Base-by-base conservation (phyloP, 1,140 invertebrate species). In the Coenobita brevimanus region DNA sequence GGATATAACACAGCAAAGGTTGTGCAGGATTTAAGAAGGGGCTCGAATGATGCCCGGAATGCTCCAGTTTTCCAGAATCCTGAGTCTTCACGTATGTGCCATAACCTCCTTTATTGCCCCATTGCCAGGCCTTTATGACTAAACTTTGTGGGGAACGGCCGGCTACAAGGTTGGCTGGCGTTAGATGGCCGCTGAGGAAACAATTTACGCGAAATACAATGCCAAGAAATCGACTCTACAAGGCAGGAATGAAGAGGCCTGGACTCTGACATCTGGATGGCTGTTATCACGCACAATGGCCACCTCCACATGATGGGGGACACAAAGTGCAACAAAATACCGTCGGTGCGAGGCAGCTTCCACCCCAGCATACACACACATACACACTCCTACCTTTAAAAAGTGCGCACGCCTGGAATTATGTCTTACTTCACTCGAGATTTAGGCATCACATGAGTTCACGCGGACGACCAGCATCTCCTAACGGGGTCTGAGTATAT, bases 21-120 rank as follows among this genome's bases (percentile, higher is more conserved):
- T 90, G 82, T 82, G 79, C 80, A 89, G 87, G 89, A 90, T 90
- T 90, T 90, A 90, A 90, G 89, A 90, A 90, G 89, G 89, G 87
- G 84, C 87, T 87, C 87, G 84, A 90, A 90, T 90, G 89, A 90
- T 89, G 89, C 89, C 88, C 84, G 86, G 89, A 90, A 90, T 89
- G 89, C 81, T 90, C 89, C 88, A 90, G 89, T 90, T 90, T 90
- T 90, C 89, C 88, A 89, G 89, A 90, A 90, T 90, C 89, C 82
- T 88, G 84, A 90, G 89, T 90, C 89, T 90, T 90, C 89, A 90
- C 89, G 89, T 90, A 90, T 90, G 87, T 90, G 89, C 89, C 89
- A 90, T 90, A 90, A 90, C 89, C 89, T 90, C 89, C 89, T 90
- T 90, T 90, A 90, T 89, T 90, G 86, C 89, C 88, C 89, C 89